A percentile compares a stretch with the other conserved stretches of the same genome.
These are phyloP conservation scores for Gadus macrocephalus DNA, from an alignment of 2,113 vertebrate genomes.

Conservation along the genomic window DNA sequence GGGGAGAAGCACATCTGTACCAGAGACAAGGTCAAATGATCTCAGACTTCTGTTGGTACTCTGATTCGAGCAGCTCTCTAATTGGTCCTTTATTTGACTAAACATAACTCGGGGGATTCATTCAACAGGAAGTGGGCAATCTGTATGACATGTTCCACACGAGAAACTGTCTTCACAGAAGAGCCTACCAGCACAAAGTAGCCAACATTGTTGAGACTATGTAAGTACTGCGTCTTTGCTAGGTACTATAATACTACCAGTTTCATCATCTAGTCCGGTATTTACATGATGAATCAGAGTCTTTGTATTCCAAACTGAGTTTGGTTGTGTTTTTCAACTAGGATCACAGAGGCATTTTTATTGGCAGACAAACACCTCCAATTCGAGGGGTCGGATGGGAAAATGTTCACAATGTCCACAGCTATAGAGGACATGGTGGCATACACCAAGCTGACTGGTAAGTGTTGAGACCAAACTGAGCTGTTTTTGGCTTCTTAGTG, in stretches of 20 bases:
- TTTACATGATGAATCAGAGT: no score
- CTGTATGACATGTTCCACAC: constrained; percentile 96
- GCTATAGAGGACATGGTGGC: constrained; percentile 94
- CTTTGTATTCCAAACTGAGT: not conserved
- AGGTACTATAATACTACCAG: no score
- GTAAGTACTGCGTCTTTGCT: constrained; percentile 69
- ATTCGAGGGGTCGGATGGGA: constrained; percentile 72
- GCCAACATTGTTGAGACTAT: constrained; percentile 89
- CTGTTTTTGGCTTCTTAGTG: not conserved
- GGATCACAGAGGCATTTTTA: constrained; percentile 90
- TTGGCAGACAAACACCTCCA: constrained; percentile 80
- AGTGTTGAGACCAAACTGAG: constrained; percentile 20
- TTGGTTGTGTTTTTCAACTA: constrained; percentile 39
- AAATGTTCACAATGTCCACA: constrained; percentile 75
- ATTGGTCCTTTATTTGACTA: not conserved
- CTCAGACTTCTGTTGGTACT: not conserved
- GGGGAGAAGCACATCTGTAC: constrained; percentile 82
- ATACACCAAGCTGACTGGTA: constrained; percentile 91
- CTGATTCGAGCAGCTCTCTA: not conserved
- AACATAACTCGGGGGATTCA: not conserved
- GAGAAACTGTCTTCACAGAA: constrained; percentile 83
- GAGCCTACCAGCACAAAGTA: constrained; percentile 93
- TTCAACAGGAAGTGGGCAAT: constrained; percentile 83
- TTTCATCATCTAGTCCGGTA: no score
- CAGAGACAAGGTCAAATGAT: constrained; percentile 82